These are phyloP conservation scores for Sesamia nonagrioides DNA, from an alignment of 1,140 invertebrate genomes.

Conservation along the genomic window DNA sequence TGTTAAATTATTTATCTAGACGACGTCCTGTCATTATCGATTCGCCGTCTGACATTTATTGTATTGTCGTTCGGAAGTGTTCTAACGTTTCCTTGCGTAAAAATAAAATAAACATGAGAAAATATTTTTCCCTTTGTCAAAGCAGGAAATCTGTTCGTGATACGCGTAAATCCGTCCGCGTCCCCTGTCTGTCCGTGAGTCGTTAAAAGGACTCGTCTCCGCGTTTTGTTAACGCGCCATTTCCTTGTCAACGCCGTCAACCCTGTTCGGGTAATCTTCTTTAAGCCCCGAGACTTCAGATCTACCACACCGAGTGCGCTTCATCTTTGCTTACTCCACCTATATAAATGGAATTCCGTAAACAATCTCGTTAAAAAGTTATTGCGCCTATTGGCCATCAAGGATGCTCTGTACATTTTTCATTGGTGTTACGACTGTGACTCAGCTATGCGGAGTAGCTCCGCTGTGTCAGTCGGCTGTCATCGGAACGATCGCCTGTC, in stretches of 20 bases:
- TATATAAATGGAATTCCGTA: conserved; percentile 54
- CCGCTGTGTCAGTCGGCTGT: conserved; percentile 75
- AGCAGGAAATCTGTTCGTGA: conserved; percentile 81
- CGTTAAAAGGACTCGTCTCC: conserved; percentile 76
- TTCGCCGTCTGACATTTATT: conserved; percentile 49
- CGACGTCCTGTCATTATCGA: conserved; percentile 39
- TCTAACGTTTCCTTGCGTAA: conserved; percentile 54
- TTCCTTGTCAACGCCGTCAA: conserved; percentile 74
- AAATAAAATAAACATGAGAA: conserved; percentile 69
- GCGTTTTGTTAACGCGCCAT: conserved; percentile 75
- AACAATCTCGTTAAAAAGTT: conserved; percentile 64
- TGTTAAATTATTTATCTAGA: conserved; percentile 48
- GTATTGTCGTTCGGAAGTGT: conserved; percentile 57
- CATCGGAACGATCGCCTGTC: conserved; percentile 82
- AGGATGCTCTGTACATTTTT: conserved; percentile 65
- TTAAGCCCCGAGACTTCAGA: conserved; percentile 60
- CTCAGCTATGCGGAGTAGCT: conserved; percentile 76
- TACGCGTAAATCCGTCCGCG: conserved; percentile 79
- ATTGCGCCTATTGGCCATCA: conserved; percentile 69
- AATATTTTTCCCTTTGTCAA: conserved; percentile 76
- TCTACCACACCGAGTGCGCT: neutral
- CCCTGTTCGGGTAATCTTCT: conserved; percentile 67
- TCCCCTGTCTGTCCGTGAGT: conserved; percentile 75
- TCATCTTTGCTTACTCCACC: conserved; percentile 19
- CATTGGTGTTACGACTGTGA: conserved; percentile 76